Conservation (phyloP, 2,113 vertebrate species). For the Corythornis vintsioides region DNA sequence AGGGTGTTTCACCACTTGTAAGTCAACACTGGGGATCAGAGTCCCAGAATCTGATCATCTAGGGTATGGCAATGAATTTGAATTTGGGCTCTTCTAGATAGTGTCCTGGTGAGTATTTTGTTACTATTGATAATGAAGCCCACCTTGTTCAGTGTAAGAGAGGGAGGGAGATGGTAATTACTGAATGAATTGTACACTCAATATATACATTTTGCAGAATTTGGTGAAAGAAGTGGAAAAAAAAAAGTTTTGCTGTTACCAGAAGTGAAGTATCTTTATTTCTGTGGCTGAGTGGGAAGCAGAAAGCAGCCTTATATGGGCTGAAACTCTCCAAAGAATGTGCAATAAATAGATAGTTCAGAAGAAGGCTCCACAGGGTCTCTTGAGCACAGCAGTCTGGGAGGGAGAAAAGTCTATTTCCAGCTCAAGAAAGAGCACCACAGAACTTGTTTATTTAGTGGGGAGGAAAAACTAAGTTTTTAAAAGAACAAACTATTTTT, state of each 20-base stretch:
- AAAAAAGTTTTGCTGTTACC: neutral
- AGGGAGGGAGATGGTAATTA: neutral
- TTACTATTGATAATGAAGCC: neutral
- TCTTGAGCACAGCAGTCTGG: neutral
- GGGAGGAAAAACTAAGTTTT: neutral
- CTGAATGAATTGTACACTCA: neutral
- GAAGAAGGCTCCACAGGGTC: neutral
- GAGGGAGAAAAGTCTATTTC: conserved; percentile 1
- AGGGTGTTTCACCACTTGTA: neutral
- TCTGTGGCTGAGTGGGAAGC: neutral
- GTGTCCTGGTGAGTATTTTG: neutral
- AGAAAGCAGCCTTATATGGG: conserved; percentile 31
- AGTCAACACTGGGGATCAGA: neutral
- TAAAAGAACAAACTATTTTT: neutral
- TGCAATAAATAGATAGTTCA: conserved; percentile 35
- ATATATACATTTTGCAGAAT: neutral
- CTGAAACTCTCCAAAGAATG: conserved; percentile 33
- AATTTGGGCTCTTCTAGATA: neutral
- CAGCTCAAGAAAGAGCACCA: neutral
- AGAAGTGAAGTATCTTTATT: neutral
- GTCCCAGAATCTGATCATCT: neutral
- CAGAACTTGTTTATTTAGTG: neutral
- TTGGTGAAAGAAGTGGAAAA: neutral
- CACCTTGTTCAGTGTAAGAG: neutral
- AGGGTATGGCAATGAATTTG: neutral